Base-by-base conservation (phyloP, 2,113 vertebrate genomes). In the Melanerpes formicivorus region DNA sequence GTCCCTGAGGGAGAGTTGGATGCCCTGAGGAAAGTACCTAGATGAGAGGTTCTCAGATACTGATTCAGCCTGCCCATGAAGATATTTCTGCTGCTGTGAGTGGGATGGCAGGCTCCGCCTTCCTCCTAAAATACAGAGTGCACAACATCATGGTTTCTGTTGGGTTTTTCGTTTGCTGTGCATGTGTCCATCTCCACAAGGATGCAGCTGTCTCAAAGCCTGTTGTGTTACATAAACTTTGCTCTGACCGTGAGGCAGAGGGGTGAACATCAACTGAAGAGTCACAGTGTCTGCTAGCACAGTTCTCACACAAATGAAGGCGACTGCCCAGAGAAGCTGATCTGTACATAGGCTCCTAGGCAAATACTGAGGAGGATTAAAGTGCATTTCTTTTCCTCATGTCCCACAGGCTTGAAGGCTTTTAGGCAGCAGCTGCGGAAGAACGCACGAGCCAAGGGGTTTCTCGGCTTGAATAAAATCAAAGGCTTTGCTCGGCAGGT, bases 351-450 rank as follows among this genome's bases (percentile, higher is more conserved):
- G n/a, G 27, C 55, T 80, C 42, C 56, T 42, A 80, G 66, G 26
- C 19, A 34, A 72, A 66, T 15, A 10, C 17, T 77, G 37, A 19
- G 75, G 40, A 87, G 74, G 79, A 79, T 92, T 84, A 66, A 89
- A 93, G 32, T 30, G 60, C 8, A 3, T 60, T 88, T 88, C 46
- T 92, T 32, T 52, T 65, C 79, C 71, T 79, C n/a, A 0, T 81
- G 67, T 95, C 81, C 85, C 63, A 30, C 97, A 99, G 99, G 99
- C 88, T 98, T 99, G 91, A 99, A 99, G 97, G 99, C 99, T 82
- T 99, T 99, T 95, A 98, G 99, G 60, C 99, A 99, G 96, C 99
- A 99, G 97, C 97, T 99, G 95, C 98, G 99, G 92, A 99, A 99
- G 97, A 98, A 98, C 15, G 98, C 98, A 3, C 97, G 99, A 97